A percentile compares a stretch with the other conserved stretches of the same genome.
Conservation (phyloP, 1,140 invertebrate genomes). For the Camponotus floridanus region DNA sequence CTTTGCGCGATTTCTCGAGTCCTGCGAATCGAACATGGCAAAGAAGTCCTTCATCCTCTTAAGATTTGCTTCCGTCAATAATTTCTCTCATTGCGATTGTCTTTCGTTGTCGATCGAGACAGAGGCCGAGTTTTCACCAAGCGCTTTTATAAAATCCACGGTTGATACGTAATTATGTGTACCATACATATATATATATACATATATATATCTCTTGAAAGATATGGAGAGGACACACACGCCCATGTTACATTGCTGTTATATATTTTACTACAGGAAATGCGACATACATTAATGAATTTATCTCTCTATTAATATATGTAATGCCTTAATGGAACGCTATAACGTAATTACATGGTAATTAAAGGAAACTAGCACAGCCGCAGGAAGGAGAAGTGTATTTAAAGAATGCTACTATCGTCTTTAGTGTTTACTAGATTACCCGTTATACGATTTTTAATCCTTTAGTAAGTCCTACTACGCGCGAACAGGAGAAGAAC, state of each 20-base stretch:
- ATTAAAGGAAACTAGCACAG: slow-evolving; percentile 54
- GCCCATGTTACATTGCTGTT: slow-evolving; percentile 53
- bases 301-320: slow-evolving; percentile 59
- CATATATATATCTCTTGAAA: slow-evolving; percentile 37
- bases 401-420: slow-evolving; percentile 48
- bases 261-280: slow-evolving; percentile 63
- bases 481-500: slow-evolving; percentile 23
- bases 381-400: slow-evolving; percentile 21
- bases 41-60: slow-evolving; percentile 8
- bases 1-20: neutral
- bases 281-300: slow-evolving; percentile 50
- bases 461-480: slow-evolving; percentile 34
- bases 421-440: slow-evolving; percentile 59
- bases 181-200: slow-evolving; percentile 32
- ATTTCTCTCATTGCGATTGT: slow-evolving; percentile 40
- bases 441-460: slow-evolving; percentile 40
- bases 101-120: slow-evolving; percentile 34
- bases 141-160: slow-evolving; percentile 43
- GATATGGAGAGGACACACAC: slow-evolving; percentile 24
- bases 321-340: slow-evolving; percentile 53
- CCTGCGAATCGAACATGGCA: neutral
- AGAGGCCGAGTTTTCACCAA: slow-evolving; percentile 30
- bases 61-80: slow-evolving; percentile 13
- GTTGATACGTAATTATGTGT: slow-evolving; percentile 40
- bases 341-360: slow-evolving; percentile 56